Evolutionary conservation across 2,797 vertebrate species (phyloP), one percentile per base, ranked within the genome.

Genomic region (Eidolon dupreanum): DNA sequence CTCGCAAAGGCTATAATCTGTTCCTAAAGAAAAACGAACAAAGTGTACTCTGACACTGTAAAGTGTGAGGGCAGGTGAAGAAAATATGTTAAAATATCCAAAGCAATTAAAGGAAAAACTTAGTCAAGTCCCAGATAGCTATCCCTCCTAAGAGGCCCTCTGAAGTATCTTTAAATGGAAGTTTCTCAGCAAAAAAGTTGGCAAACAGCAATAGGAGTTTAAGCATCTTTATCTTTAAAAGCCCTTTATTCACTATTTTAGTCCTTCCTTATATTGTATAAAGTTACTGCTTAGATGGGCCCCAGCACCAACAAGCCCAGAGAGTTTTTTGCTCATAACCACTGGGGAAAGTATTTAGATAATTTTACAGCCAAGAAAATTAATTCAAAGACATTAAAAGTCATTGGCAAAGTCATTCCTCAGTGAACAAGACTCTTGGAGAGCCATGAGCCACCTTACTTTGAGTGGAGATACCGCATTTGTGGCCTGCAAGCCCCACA

Each of bases 1-100:
- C 99, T 99, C 86, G 99, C 99, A 97, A 99, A 99, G 24, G 99
- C 98, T 98, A 99, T 99, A 87, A 99, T 99, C 98, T 99, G 99
- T 95, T 99, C 99, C 99, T 99, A 98, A 90, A 98, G 97, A 95
- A 96, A 91, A 88, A 93, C 78, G 98, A 93, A 49, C 90, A 51
- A 70, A 61, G 19, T 88, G 41, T 31, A 88, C 61, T 96, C 1
- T 75, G 31, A 78, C 8, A 46, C 3, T 38, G 13, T 36, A 70
- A 82, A 7, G 28, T 41, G 4, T 61, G 33, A 57, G 10, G 19
- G 28, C 17, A 36, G 28, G 84, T 19, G 15, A 84, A 59, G 57
- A 89, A 86, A 93, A 86, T 28, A 63, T 43, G 65, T 55, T 36
- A 41, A 91, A 94, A 82, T 70, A 74, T 17, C 49, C 63, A 51